Evolutionary conservation across 2,797 vertebrate species (phyloP).

Genomic region (Sparidentex hasta): DNA sequence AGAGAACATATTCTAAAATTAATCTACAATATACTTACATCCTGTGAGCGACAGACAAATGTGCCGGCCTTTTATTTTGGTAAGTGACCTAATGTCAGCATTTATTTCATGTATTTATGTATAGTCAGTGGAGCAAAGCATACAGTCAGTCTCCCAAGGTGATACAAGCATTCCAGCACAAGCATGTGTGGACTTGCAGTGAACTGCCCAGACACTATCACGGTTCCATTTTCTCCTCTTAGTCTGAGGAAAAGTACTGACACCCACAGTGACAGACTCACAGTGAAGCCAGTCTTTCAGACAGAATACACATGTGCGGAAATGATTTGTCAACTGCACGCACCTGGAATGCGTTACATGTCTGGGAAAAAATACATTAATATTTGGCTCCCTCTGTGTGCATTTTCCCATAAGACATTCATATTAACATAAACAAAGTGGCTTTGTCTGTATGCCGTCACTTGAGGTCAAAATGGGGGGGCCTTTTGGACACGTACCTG

Average conservation of each 20-base stretch:
- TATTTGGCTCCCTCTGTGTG: not conserved
- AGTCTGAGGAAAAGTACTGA: not conserved
- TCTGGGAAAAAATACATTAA: not conserved
- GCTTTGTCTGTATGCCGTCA: not conserved
- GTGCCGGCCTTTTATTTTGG: not conserved
- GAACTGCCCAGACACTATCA: not conserved
- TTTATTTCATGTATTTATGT: not conserved
- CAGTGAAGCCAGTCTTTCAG: not conserved
- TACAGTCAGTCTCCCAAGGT: not conserved
- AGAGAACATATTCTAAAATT: not conserved
- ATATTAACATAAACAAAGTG: conserved; percentile 48
- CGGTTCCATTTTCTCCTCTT: not conserved
- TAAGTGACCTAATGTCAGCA: not conserved
- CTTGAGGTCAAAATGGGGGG: not conserved
- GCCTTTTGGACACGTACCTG: not conserved
- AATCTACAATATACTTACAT: not conserved
- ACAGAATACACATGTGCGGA: not conserved
- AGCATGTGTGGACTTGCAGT: conserved; percentile 55
- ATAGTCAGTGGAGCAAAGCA: not conserved
- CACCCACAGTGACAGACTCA: not conserved
- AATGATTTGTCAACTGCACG: no score
- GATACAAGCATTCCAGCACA: conserved; percentile 31
- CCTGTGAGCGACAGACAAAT: not conserved
- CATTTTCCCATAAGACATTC: conserved; percentile 19
- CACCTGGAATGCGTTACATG: not conserved